Conservation (phyloP, 1,140 invertebrate species). For the Glomeris maerens region DNA sequence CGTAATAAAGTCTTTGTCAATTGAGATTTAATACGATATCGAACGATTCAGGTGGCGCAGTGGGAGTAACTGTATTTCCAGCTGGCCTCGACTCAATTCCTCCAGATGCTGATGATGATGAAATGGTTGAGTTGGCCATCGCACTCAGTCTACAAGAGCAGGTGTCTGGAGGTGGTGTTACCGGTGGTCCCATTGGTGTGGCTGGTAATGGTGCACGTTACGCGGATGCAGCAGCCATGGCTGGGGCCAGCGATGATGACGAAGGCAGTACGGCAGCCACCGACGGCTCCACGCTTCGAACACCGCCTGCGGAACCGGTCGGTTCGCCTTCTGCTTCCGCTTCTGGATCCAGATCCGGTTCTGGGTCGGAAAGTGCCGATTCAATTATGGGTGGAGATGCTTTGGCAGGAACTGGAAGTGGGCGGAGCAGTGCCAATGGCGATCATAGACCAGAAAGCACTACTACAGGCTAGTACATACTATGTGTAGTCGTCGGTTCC, state of each 20-base stretch:
- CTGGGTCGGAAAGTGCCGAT: slow-evolving; percentile 65
- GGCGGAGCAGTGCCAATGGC: slow-evolving; percentile 74
- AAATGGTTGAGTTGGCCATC: slow-evolving; percentile 91
- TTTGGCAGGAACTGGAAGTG: slow-evolving; percentile 55
- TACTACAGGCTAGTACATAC: too few relatives aligned
- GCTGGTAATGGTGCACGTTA: slow-evolving; percentile 41
- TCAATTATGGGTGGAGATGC: slow-evolving; percentile 79
- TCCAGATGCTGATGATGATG: slow-evolving; percentile 84
- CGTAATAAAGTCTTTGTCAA: too few relatives aligned
- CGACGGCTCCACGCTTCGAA: slow-evolving; percentile 6
- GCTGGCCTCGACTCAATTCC: too few relatives aligned
- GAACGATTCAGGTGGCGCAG: too few relatives aligned
- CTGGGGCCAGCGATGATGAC: slow-evolving; percentile 77
- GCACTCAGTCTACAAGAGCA: slow-evolving; percentile 69
- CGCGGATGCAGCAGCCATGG: slow-evolving; percentile 64
- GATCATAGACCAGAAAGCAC: slow-evolving; percentile 40
- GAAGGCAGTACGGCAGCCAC: slow-evolving; percentile 42
- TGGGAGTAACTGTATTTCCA: too few relatives aligned
- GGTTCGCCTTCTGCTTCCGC: not conserved
- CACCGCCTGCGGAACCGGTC: slow-evolving; percentile 5
- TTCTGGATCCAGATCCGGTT: slow-evolving; percentile 39
- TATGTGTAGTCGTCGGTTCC: too few relatives aligned
- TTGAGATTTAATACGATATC: too few relatives aligned
- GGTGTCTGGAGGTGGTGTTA: slow-evolving; percentile 21
- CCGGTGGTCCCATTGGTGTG: slow-evolving; percentile 13